Evolutionary conservation across 2,888 invertebrate genomes (phyloP).

Genomic region (Acleris sparsana): DNA sequence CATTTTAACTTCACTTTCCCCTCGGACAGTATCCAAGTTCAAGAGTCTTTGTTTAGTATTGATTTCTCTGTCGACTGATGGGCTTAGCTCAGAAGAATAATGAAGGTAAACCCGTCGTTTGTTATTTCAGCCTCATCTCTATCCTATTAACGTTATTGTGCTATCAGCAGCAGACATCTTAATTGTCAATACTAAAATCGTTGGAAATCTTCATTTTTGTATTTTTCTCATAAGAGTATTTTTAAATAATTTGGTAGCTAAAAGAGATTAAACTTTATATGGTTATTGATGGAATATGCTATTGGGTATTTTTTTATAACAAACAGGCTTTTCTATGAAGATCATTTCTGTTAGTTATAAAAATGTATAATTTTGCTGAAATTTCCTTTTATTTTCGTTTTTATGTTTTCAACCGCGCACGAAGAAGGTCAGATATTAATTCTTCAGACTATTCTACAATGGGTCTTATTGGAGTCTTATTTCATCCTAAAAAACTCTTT

Average conservation of each 20-base stretch:
- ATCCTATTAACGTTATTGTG: constrained; percentile 8
- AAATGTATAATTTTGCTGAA: too few relatives aligned
- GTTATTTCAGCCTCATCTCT: constrained; percentile 14
- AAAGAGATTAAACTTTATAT: too few relatives aligned
- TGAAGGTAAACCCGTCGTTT: constrained; percentile 22
- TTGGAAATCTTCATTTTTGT: too few relatives aligned
- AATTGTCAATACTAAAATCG: constrained; percentile 2
- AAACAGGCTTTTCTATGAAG: too few relatives aligned
- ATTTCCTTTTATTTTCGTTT: background rate
- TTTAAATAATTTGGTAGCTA: too few relatives aligned
- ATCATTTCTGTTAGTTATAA: background rate
- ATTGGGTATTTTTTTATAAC: too few relatives aligned
- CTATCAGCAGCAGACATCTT: constrained; percentile 20
- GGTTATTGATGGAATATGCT: too few relatives aligned
- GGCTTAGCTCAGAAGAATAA: constrained; percentile 5
- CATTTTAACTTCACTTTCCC: too few relatives aligned
- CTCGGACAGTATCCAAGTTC: background rate
- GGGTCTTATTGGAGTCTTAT: too few relatives aligned
- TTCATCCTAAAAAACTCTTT: too few relatives aligned
- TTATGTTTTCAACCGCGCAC: background rate
- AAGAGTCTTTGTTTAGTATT: background rate
- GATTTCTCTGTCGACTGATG: constrained; percentile 1
- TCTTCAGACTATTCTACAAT: too few relatives aligned
- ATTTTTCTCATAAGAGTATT: too few relatives aligned
- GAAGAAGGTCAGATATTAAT: background rate